Conservation (phyloP, 2,888 invertebrate genomes). For the Girardia tigrina region DNA sequence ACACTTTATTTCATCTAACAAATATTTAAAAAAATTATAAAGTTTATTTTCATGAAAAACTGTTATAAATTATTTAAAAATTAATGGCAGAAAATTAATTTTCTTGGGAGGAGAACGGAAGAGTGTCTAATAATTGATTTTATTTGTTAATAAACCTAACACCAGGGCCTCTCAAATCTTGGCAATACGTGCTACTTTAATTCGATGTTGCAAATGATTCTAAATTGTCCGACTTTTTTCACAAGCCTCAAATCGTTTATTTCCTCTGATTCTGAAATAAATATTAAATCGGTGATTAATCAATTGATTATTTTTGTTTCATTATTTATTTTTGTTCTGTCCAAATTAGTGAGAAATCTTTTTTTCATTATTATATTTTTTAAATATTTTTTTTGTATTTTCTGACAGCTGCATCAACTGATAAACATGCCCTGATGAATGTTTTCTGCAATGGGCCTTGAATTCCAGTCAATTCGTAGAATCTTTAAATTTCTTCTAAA, state of each 20-base stretch:
- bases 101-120: not conserved
- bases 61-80: no score
- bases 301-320: not conserved
- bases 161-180: not conserved
- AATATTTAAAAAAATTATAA: not conserved
- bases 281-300: not conserved
- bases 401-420: no score
- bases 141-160: not conserved
- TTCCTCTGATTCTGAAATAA: not conserved
- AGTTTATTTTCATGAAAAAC: not conserved
- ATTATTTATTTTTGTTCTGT: not conserved
- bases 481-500: no score
- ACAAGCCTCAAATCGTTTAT: not conserved
- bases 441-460: no score
- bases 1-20: not conserved
- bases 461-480: no score
- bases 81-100: no score
- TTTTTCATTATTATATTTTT: not conserved
- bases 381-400: no score
- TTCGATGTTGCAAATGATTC: slow-evolving; percentile 3
- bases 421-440: no score
- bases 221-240: not conserved
- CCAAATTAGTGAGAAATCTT: not conserved
- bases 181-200: not conserved
- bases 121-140: not conserved